Conservation (phyloP, 2,888 invertebrate genomes). For the Oscheius onirici region DNA sequence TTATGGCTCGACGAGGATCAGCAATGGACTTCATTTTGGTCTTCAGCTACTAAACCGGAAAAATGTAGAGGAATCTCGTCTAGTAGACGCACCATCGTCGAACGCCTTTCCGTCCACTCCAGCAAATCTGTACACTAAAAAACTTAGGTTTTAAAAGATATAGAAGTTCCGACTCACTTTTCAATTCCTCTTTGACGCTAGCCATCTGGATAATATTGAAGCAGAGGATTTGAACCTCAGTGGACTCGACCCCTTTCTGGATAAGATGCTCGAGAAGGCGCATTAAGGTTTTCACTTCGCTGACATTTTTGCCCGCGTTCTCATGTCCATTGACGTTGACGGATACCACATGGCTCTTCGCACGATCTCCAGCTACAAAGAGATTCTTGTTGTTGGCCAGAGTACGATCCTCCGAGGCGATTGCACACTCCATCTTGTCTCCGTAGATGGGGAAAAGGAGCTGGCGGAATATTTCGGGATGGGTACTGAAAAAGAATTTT, state of each 20-base stretch:
- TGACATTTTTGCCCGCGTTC: not conserved
- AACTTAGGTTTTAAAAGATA: not conserved
- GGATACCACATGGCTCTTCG: not conserved
- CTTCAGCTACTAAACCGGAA: not conserved
- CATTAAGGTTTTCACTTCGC: not conserved
- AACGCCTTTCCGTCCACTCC: not conserved
- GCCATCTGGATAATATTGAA: conserved; percentile 1
- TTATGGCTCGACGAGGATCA: too few species aligned
- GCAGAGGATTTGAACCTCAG: not conserved
- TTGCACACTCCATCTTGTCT: not conserved
- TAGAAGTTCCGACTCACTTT: not conserved
- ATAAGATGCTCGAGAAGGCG: not conserved
- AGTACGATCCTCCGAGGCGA: not conserved
- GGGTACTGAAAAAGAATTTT: conserved; percentile 19
- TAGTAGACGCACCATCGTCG: not conserved
- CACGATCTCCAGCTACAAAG: not conserved
- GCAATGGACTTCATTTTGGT: too few species aligned
- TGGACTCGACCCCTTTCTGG: not conserved
- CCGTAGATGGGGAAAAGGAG: conserved; percentile 22
- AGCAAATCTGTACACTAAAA: not conserved
- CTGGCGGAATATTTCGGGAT: not conserved
- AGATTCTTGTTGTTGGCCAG: not conserved
- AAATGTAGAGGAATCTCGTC: conserved; percentile 16
- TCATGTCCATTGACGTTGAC: not conserved
- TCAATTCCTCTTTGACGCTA: not conserved